Evolutionary conservation across 2,113 vertebrate species (phyloP).

Genomic region (Beaufortia kweichowensis): DNA sequence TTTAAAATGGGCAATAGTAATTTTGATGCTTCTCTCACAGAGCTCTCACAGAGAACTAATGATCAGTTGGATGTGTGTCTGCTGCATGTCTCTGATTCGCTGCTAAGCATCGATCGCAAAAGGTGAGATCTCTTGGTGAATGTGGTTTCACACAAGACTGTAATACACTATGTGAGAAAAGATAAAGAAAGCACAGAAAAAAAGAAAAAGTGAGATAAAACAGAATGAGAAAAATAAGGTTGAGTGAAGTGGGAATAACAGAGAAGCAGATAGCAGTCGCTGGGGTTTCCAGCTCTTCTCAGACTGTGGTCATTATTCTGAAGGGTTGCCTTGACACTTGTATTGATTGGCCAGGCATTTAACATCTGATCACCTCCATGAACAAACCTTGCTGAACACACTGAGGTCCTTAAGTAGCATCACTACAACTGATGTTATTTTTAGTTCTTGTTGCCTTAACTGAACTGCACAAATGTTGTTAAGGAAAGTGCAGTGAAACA

Average conservation of each 20-base stretch:
- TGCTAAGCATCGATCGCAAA: slow-evolving; percentile 10
- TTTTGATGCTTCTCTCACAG: too few species aligned
- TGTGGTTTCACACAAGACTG: neutral
- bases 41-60: too few species aligned
- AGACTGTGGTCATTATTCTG: neutral
- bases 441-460: neutral
- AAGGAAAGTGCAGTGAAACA: neutral
- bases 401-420: slow-evolving; percentile 13
- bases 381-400: neutral
- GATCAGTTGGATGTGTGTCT: neutral
- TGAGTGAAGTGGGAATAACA: neutral
- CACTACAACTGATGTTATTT: neutral
- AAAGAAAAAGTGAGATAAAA: neutral
- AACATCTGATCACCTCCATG: neutral
- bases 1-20: too few species aligned
- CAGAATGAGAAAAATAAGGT: neutral
- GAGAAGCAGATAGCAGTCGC: neutral
- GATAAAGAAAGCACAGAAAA: neutral
- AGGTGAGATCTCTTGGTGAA: neutral
- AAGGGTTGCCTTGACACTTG: slow-evolving; percentile 28
- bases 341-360: slow-evolving; percentile 17
- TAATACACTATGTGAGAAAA: neutral
- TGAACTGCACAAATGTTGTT: neutral
- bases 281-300: neutral
- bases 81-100: slow-evolving; percentile 6